These are phyloP conservation scores for Dicycla oo DNA, from an alignment of 2,888 invertebrate genomes.

Conservation along the genomic window DNA sequence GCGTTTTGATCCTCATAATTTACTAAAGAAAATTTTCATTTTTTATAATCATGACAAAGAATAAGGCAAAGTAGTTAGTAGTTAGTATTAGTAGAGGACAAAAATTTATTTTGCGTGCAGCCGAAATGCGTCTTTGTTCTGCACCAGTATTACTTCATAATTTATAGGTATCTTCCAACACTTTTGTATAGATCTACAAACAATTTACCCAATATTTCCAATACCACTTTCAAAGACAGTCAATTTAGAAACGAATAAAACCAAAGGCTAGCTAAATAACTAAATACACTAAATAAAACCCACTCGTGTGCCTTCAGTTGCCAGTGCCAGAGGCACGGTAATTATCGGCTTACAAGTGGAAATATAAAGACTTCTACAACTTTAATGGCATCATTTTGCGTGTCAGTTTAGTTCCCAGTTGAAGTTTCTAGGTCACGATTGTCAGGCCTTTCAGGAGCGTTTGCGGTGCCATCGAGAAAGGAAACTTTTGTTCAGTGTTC, in stretches of 20 bases:
- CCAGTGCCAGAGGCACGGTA: no score
- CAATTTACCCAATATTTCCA: background rate
- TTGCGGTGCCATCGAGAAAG: slow-evolving; percentile 21
- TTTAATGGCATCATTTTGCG: slow-evolving; percentile 10
- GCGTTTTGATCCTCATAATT: no score
- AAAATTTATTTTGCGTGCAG: no score
- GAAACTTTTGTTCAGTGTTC: slow-evolving; percentile 39
- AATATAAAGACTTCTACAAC: slow-evolving; percentile 5
- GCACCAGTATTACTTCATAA: background rate
- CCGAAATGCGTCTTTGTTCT: no score
- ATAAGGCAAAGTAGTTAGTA: no score
- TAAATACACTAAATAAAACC: no score
- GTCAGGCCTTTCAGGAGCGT: slow-evolving; percentile 21
- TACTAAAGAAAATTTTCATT: no score
- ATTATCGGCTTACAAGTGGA: background rate
- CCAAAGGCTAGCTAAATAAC: background rate
- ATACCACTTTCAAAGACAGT: background rate
- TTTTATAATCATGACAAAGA: no score
- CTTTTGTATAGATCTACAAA: no score
- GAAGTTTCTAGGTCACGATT: slow-evolving; percentile 46
- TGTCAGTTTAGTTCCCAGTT: slow-evolving; percentile 21
- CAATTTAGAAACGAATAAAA: slow-evolving; percentile 12
- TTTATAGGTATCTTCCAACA: background rate
- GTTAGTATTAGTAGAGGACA: no score
- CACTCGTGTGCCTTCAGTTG: no score